phyloP scores from a whole-genome alignment of 2,888 invertebrate species.

The Empis livida region DNA sequence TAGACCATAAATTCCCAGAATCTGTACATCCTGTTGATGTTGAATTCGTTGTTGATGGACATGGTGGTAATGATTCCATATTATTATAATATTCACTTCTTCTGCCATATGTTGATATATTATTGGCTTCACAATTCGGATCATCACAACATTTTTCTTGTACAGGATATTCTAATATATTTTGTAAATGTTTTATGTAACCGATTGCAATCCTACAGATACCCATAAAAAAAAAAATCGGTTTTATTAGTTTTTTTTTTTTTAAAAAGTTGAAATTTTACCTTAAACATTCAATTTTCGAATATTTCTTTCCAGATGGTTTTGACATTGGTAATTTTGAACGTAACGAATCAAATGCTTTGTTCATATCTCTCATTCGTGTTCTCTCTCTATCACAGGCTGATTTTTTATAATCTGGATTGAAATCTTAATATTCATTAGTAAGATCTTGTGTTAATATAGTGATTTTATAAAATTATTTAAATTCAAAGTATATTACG shows the following conservation, averaged over 20 bases:
- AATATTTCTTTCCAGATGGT: conserved; percentile 72
- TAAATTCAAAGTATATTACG: too few species aligned
- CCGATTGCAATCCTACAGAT: conserved; percentile 54
- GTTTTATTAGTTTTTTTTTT: neutral
- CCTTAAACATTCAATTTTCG: conserved; percentile 73
- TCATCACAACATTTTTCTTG: neutral
- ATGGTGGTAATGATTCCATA: too few species aligned
- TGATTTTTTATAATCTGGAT: conserved; percentile 64
- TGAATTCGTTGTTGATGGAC: too few species aligned
- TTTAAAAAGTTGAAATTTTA: conserved; percentile 23
- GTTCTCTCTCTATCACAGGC: conserved; percentile 75
- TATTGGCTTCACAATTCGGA: too few species aligned
- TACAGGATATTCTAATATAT: conserved; percentile 5
- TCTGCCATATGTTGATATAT: too few species aligned
- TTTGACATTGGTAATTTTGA: conserved; percentile 63
- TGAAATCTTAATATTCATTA: neutral
- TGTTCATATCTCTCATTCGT: conserved; percentile 77
- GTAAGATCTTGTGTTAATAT: too few species aligned
- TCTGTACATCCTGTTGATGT: too few species aligned
- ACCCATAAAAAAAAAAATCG: neutral
- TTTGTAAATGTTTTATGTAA: conserved; percentile 59
- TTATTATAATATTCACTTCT: too few species aligned
- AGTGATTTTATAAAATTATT: too few species aligned
- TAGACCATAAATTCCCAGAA: too few species aligned
- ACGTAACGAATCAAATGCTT: conserved; percentile 62